A percentile compares a stretch with the other conserved stretches of the same genome.
phyloP scores from a whole-genome alignment of 2,797 vertebrate species.

The Danio tinwini region DNA sequence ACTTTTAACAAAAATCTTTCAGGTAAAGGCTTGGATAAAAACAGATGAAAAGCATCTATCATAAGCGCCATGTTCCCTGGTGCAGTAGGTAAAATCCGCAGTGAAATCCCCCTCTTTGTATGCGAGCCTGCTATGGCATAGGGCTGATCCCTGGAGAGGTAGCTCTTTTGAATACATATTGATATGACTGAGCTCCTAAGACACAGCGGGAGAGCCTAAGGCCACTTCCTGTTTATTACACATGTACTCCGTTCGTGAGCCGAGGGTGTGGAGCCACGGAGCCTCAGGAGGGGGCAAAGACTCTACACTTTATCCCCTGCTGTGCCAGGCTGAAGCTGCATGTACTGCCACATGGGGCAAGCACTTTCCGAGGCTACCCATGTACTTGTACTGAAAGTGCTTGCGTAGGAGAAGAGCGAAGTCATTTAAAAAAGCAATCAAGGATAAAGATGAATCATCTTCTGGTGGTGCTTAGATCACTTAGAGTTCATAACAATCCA shows the following conservation, averaged over 20 bases:
- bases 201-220: constrained; percentile 51
- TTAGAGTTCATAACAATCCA: constrained; percentile 25
- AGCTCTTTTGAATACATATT: constrained; percentile 63
- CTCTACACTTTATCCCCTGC: constrained; percentile 41
- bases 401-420: constrained; percentile 4
- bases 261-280: constrained; percentile 21
- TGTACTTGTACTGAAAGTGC: background rate
- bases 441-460: constrained; percentile 19
- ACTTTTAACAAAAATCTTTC: constrained; percentile 34
- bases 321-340: constrained; percentile 36
- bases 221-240: constrained; percentile 61
- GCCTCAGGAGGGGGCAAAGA: constrained; percentile 21
- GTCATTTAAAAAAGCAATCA: constrained; percentile 3
- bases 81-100: constrained; percentile 47
- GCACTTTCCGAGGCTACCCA: background rate
- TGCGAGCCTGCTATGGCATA: constrained; percentile 39
- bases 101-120: constrained; percentile 57
- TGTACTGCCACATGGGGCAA: constrained; percentile 22
- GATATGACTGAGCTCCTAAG: constrained; percentile 60
- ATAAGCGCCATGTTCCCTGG: constrained; percentile 36
- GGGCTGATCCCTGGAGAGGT: constrained; percentile 47
- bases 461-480: constrained; percentile 23
- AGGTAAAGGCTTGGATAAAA: constrained; percentile 30
- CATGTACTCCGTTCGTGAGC: constrained; percentile 40
- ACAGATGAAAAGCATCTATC: constrained; percentile 54